These are phyloP conservation scores for Phrixothrix hirtus DNA, from an alignment of 2,888 invertebrate genomes.

Conservation along the genomic window DNA sequence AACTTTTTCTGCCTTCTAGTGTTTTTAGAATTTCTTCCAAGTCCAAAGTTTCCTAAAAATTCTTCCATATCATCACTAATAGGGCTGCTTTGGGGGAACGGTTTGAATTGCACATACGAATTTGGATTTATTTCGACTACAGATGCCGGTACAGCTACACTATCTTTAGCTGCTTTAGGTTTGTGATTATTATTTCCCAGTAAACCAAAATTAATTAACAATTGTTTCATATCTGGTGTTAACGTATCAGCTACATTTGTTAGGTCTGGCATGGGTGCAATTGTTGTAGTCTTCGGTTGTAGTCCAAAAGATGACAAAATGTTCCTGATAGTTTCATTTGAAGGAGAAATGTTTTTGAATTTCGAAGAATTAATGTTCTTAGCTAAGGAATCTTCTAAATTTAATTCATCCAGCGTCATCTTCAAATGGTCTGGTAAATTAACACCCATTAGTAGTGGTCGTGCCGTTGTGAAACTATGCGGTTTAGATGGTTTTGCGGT, in stretches of 20 bases:
- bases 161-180: slow-evolving; percentile 23
- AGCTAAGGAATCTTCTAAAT: slow-evolving; percentile 11
- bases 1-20: slow-evolving; percentile 30
- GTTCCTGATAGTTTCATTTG: slow-evolving; percentile 7
- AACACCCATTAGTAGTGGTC: slow-evolving; percentile 33
- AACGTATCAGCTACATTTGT: slow-evolving; percentile 50
- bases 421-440: slow-evolving; percentile 42
- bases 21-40: slow-evolving; percentile 42
- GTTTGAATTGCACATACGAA: slow-evolving; percentile 53
- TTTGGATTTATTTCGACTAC: slow-evolving; percentile 47
- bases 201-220: slow-evolving; percentile 57
- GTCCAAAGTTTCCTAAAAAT: slow-evolving; percentile 50
- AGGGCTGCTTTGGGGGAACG: slow-evolving; percentile 48
- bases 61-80: slow-evolving; percentile 52
- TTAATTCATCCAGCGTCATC: slow-evolving; percentile 23
- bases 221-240: slow-evolving; percentile 54
- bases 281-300: slow-evolving; percentile 10
- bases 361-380: slow-evolving; percentile 4
- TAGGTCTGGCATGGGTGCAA: slow-evolving; percentile 47
- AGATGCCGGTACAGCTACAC: slow-evolving; percentile 37
- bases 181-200: slow-evolving; percentile 45
- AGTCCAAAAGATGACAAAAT: slow-evolving; percentile 7
- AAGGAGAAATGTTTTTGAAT: slow-evolving; percentile 1
- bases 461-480: slow-evolving; percentile 19
- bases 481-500: slow-evolving; percentile 13